phyloP scores from a whole-genome alignment of 2,797 vertebrate species.

The Brachyrhaphis roseni region DNA sequence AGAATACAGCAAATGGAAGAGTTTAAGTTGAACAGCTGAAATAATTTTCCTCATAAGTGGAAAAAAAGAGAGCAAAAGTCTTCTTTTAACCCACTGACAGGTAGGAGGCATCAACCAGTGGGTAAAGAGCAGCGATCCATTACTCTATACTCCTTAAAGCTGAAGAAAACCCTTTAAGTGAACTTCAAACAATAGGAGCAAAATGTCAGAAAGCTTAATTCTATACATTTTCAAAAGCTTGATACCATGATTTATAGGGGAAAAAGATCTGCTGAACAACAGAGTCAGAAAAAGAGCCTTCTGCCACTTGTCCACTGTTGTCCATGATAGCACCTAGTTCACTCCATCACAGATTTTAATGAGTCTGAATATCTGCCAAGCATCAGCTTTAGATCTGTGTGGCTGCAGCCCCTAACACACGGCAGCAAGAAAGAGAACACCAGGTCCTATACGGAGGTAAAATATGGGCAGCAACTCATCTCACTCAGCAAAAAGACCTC shows the following conservation, averaged over 20 bases:
- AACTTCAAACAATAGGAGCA: background rate
- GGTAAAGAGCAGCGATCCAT: background rate
- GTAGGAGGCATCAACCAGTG: no score
- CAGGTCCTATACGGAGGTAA: background rate
- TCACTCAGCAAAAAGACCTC: background rate
- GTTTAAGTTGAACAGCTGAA: background rate
- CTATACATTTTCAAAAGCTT: background rate
- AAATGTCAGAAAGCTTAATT: background rate
- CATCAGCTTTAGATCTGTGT: background rate
- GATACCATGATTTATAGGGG: background rate
- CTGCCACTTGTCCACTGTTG: background rate
- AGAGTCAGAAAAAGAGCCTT: background rate
- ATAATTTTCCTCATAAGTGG: background rate
- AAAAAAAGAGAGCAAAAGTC: background rate
- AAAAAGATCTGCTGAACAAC: background rate
- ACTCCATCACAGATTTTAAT: constrained; percentile 1
- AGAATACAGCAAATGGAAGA: background rate
- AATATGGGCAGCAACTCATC: background rate
- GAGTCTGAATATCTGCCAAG: background rate
- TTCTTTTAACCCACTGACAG: background rate
- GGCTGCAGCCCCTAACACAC: background rate
- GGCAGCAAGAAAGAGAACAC: background rate
- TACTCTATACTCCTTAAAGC: background rate
- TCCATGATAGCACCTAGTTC: background rate
- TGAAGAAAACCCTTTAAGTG: background rate